phyloP scores from a whole-genome alignment of 2,113 vertebrate genomes.

The Pogona vitticeps region DNA sequence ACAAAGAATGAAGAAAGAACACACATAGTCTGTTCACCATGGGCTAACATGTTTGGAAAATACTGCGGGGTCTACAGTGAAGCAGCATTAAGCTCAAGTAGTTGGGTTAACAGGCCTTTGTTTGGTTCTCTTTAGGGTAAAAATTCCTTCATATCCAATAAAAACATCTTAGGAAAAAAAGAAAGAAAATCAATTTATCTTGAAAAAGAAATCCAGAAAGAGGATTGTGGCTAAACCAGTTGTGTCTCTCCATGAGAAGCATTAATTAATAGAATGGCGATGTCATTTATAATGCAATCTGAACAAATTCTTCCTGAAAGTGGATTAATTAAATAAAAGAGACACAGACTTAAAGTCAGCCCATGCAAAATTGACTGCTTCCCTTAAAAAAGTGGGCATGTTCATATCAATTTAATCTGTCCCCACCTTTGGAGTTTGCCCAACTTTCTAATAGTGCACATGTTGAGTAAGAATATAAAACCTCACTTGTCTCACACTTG shows the following conservation, averaged over 20 bases:
- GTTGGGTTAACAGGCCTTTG: not conserved
- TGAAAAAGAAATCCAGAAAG: not conserved
- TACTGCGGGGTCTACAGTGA: not conserved
- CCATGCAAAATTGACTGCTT: not conserved
- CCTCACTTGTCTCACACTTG: not conserved
- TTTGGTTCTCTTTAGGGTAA: not conserved
- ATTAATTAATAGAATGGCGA: not conserved
- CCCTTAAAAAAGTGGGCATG: not conserved
- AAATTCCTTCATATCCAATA: not conserved
- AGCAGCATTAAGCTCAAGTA: not conserved
- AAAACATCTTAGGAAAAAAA: not conserved
- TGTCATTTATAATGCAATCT: not conserved
- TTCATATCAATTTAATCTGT: not conserved
- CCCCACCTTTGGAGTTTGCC: slow-evolving; percentile 4
- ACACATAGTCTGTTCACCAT: not conserved
- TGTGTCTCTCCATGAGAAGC: not conserved
- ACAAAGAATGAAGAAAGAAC: not conserved
- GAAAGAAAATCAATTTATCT: too few species aligned
- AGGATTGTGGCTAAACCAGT: not conserved
- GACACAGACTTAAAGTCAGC: not conserved
- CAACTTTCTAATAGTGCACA: not conserved
- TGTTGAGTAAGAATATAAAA: not conserved
- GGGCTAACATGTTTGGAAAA: not conserved
- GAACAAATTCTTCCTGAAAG: not conserved
- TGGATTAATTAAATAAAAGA: not conserved